Conservation (phyloP, 2,113 vertebrate genomes). For the Ochotona princeps region DNA sequence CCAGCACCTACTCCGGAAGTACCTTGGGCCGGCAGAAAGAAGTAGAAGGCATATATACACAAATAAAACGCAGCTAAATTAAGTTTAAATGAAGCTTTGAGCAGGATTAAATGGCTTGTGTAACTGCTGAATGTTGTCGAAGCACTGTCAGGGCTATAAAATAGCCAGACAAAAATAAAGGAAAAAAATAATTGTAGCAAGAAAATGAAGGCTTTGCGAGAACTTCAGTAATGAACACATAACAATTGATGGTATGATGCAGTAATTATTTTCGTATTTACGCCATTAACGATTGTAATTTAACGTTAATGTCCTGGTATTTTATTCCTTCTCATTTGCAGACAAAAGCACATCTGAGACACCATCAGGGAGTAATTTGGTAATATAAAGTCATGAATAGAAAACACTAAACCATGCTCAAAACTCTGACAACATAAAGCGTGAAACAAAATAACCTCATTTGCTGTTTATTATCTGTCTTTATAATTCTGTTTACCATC, state of each 20-base stretch:
- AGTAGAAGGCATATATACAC: constrained; percentile 69
- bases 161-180: constrained; percentile 85
- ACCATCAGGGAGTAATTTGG: constrained; percentile 82
- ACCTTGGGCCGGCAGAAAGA: constrained; percentile 71
- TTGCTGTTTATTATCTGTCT: constrained; percentile 83
- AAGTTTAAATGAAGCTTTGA: constrained; percentile 87
- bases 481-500: constrained; percentile 82
- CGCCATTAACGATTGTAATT: constrained; percentile 84
- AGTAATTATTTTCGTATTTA: constrained; percentile 89
- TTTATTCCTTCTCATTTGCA: constrained; percentile 84
- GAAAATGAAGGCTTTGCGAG: constrained; percentile 86
- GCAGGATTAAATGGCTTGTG: constrained; percentile 86
- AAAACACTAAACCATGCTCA: constrained; percentile 85
- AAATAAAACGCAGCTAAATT: constrained; percentile 80
- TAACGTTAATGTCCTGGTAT: constrained; percentile 86
- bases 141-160: constrained; percentile 83
- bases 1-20: constrained; percentile 44
- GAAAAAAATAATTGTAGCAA: constrained; percentile 85
- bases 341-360: constrained; percentile 88
- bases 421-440: constrained; percentile 85
- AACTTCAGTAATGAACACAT: constrained; percentile 87
- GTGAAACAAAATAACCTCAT: constrained; percentile 78
- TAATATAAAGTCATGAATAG: constrained; percentile 82
- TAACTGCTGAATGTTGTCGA: constrained; percentile 84
- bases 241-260: constrained; percentile 87